Evolutionary conservation across 2,113 vertebrate species (phyloP).

Genomic region (Mastomys coucha): DNA sequence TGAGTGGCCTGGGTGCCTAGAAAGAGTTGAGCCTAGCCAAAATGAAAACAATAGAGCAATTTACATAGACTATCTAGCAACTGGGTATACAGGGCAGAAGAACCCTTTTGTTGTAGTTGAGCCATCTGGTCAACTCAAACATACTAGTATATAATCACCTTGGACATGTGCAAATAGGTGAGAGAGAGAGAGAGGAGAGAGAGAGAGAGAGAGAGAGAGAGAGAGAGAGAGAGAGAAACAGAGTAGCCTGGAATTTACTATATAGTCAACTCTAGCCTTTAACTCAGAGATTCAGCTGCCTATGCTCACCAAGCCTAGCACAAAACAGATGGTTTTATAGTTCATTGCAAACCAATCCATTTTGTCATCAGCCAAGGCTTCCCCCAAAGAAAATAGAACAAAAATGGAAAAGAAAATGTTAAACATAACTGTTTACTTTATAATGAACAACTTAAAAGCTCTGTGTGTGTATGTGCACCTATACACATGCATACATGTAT

Average conservation of each 20-base stretch:
- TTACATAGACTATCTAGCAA: constrained; percentile 4
- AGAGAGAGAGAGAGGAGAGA: no score
- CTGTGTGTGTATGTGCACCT: neutral
- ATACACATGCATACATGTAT: neutral
- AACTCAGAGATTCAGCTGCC: neutral
- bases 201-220: no score
- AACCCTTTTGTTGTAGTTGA: constrained; percentile 34
- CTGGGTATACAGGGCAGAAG: neutral
- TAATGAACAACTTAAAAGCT: neutral
- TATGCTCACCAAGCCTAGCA: neutral
- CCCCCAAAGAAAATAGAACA: neutral
- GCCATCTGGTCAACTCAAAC: neutral
- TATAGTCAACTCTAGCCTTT: neutral
- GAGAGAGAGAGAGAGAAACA: no score
- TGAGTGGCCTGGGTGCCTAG: neutral
- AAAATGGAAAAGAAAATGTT: neutral
- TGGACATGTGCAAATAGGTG: neutral
- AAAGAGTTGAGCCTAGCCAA: neutral
- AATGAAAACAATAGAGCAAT: constrained; percentile 18
- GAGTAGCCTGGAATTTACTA: neutral
- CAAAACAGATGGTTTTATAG: neutral
- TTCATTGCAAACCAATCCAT: neutral
- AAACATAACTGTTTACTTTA: neutral
- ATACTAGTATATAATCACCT: neutral
- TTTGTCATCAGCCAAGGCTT: neutral